Evolutionary conservation across 2,888 invertebrate genomes (phyloP).

Genomic region (Sericinus montela): DNA sequence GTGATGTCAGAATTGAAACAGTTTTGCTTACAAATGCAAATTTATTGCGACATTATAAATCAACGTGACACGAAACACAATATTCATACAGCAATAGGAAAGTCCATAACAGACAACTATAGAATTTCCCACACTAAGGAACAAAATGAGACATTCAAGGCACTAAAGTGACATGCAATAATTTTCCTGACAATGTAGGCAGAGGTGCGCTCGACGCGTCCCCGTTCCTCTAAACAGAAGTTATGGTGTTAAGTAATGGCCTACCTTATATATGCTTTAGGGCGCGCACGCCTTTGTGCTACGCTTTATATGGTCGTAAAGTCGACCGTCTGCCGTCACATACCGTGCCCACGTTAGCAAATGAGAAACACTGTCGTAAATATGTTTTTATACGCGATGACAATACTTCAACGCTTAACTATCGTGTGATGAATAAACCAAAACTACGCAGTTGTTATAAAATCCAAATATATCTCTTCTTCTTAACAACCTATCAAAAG

Average conservation of each 20-base stretch:
- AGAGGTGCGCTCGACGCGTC: constrained; percentile 36
- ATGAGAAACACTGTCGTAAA: constrained; percentile 47
- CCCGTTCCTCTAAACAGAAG: constrained; percentile 53
- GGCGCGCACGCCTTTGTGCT: constrained; percentile 39
- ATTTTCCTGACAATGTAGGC: constrained; percentile 54
- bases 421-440: constrained; percentile 17
- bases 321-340: constrained; percentile 41
- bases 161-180: constrained; percentile 47
- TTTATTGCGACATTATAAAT: no score
- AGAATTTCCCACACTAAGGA: constrained; percentile 2
- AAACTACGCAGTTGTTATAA: neutral
- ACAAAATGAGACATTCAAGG: constrained; percentile 42
- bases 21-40: no score
- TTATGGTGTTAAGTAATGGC: constrained; percentile 65
- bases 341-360: constrained; percentile 40
- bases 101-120: neutral
- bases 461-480: no score
- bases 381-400: constrained; percentile 27
- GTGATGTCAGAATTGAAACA: no score
- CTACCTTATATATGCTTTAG: constrained; percentile 36
- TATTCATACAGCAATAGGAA: neutral
- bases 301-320: constrained; percentile 61
- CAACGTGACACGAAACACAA: neutral
- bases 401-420: constrained; percentile 29
- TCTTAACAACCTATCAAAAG: no score